Conservation (phyloP, 2,888 invertebrate species). For the Aleiodes testaceus region DNA sequence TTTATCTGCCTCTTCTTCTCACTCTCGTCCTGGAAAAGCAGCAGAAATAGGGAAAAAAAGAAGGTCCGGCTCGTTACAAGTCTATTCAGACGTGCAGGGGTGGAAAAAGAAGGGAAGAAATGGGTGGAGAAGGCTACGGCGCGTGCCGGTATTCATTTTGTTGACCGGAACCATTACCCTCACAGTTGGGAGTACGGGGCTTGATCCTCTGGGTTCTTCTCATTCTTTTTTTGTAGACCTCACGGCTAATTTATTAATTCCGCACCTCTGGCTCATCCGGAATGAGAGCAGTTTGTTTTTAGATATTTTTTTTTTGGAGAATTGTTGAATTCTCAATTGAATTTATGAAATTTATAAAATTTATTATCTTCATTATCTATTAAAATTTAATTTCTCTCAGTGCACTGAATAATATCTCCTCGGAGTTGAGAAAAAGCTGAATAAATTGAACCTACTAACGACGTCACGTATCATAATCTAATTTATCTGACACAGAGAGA, state of each 20-base stretch:
- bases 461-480: conserved; percentile 73
- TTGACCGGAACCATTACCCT: conserved; percentile 70
- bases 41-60: conserved; percentile 47
- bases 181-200: conserved; percentile 46
- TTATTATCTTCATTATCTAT: too few relatives aligned
- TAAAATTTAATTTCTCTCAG: too few relatives aligned
- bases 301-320: conserved; percentile 28
- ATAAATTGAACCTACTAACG: conserved; percentile 67
- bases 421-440: conserved; percentile 14
- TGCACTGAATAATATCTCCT: too few relatives aligned
- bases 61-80: conserved; percentile 70
- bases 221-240: conserved; percentile 55
- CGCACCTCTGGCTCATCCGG: conserved; percentile 49
- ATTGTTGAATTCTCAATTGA: too few relatives aligned
- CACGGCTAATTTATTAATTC: conserved; percentile 67
- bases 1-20: conserved; percentile 51
- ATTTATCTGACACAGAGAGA: conserved; percentile 69
- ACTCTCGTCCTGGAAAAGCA: conserved; percentile 48
- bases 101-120: conserved; percentile 53
- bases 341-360: too few relatives aligned
- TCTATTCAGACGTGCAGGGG: conserved; percentile 70
- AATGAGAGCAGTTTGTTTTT: conserved; percentile 30
- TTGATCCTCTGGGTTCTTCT: conserved; percentile 39
- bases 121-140: conserved; percentile 46
- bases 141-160: conserved; percentile 71